Percentiles rank a stretch among this genome's conserved stretches.
Conservation (phyloP, 92 coral and sea anemone genomes). For the Porites cylindrica region DNA sequence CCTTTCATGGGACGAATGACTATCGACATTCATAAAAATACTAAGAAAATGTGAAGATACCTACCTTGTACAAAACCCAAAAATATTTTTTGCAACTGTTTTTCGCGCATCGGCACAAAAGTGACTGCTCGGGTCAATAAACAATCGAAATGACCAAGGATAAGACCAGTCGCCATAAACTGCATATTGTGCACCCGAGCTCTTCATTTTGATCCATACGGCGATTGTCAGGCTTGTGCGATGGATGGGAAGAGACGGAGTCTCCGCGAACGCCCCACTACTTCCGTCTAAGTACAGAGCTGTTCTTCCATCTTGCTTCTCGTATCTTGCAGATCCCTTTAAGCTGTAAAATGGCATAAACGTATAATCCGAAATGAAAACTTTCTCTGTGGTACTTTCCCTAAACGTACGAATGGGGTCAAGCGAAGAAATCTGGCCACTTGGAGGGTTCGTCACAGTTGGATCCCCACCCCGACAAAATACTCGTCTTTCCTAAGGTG, state of each 20-base stretch:
- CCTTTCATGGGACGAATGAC: no score
- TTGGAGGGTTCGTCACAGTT: no score
- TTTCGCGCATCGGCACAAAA: neutral
- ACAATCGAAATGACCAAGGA: neutral
- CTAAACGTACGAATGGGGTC: no score
- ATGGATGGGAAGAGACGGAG: conserved; percentile 13
- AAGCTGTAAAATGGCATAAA: neutral
- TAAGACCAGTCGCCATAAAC: conserved; percentile 36
- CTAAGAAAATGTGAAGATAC: neutral
- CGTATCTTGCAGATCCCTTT: neutral
- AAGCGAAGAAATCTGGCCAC: no score
- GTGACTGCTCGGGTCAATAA: neutral
- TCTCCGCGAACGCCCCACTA: conserved; percentile 10
- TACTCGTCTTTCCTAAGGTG: no score
- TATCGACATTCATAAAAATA: neutral
- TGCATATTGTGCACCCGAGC: no score
- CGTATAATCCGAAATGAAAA: no score
- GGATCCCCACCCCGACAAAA: no score
- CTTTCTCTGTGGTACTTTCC: no score
- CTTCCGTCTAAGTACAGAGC: conserved; percentile 24
- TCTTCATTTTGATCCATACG: conserved; percentile 1
- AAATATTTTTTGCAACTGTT: neutral
- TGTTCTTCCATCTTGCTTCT: neutral
- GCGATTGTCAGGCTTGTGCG: conserved; percentile 19
- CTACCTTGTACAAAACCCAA: neutral